phyloP scores from a whole-genome alignment of 2,113 vertebrate genomes.

The Dendrocopos noguchii region DNA sequence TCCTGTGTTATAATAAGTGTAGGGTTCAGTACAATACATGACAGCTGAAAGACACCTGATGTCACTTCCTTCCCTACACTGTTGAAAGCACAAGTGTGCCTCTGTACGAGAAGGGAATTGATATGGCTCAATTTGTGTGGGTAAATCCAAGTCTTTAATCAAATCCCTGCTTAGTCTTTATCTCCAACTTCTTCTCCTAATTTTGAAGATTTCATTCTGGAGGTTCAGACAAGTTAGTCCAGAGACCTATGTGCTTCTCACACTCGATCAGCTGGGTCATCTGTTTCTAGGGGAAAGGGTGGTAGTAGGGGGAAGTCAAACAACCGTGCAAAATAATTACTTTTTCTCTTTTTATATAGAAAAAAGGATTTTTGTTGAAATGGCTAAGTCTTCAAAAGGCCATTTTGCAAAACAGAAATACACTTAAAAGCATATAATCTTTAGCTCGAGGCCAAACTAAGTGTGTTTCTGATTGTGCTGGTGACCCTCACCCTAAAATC shows the following conservation, averaged over 20 bases:
- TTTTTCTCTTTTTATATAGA: conserved; percentile 57
- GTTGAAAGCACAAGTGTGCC: background rate
- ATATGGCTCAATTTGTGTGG: conserved; percentile 3
- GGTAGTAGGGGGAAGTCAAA: conserved; percentile 27
- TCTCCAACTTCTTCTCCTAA: conserved; percentile 19
- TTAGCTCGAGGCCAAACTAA: conserved; percentile 76
- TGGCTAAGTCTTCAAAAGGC: conserved; percentile 73
- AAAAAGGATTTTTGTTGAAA: conserved; percentile 70
- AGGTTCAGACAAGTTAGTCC: conserved; percentile 7
- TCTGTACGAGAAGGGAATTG: conserved; percentile 26
- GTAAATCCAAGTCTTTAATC: conserved; percentile 53
- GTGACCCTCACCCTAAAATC: conserved; percentile 82
- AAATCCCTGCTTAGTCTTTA: conserved; percentile 30
- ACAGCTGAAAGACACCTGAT: conserved; percentile 2
- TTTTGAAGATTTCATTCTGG: conserved; percentile 59
- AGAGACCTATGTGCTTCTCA: conserved; percentile 23
- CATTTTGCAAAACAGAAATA: conserved; percentile 73
- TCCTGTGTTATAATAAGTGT: background rate
- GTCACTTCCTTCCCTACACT: conserved; percentile 8
- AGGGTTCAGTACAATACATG: conserved; percentile 49
- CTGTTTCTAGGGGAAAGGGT: conserved; percentile 15
- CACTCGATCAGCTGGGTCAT: conserved; percentile 59
- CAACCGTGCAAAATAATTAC: conserved; percentile 73
- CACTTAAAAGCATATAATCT: conserved; percentile 77
- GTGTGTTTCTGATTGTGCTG: conserved; percentile 83